Base-by-base conservation (phyloP, 2,797 vertebrate species). In the Chelidonichthys spinosus region DNA sequence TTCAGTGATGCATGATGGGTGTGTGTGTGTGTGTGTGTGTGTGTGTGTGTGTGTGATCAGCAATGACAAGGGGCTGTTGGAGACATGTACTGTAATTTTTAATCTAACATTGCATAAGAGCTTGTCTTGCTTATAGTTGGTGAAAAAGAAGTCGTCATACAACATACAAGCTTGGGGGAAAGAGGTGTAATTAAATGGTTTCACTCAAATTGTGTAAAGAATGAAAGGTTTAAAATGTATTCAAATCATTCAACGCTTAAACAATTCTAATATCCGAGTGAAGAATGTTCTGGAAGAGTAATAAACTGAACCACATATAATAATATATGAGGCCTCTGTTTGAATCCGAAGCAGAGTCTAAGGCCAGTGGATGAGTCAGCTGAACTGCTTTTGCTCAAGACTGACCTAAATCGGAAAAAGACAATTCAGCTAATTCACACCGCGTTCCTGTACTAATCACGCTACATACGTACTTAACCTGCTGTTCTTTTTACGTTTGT, bases 241-340 rank as follows among this genome's bases (percentile, higher is more conserved):
- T 49, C 1, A 66, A 42, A 47, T 60, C 1, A 43, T 18, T 13
- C 36, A 39, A 46, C 1, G 6, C 18, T 42, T 0, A 13, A 11
- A 60, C 47, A 39, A 69, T 11, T 33, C 3, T 33, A 37, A 6
- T 17, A 35, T 18, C 18, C 17, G 32, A 33, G 14, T n/a, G 33
- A 14, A 35, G 10, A 59, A 50, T 68, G 43, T 55, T 49, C 6
- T n/a, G 18, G 5, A n/a, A 64, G 35, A 44, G 1, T 32, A 54
- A 69, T 40, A 33, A 69, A 17, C 55, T 18, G 59, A 67, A 11
- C 13, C 4, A 62, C 69, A 61, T 68, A 0, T 25, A 65, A 69
- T 78, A 52, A 85, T 58, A 66, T 33, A 63, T 13, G 55, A 76
- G 25, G 77, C 44, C 69, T 63, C 44, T 58, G 66, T 76, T 56